These are phyloP conservation scores for Cephus cinctus DNA, from an alignment of 1,140 invertebrate species.

Conservation along the genomic window DNA sequence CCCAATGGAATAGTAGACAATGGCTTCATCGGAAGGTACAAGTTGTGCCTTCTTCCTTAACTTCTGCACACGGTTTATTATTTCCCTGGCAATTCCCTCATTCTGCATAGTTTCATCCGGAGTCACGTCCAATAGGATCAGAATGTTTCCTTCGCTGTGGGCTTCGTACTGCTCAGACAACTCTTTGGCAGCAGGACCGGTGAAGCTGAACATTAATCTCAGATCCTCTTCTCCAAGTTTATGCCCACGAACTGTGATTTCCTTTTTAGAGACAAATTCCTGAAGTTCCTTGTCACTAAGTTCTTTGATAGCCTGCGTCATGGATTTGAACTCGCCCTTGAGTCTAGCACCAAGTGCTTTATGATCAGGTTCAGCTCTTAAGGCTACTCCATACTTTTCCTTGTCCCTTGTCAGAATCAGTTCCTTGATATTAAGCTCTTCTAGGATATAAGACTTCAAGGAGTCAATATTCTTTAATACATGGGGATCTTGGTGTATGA, in stretches of 20 bases:
- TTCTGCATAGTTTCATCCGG: conserved; percentile 87
- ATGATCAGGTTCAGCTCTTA: conserved; percentile 93
- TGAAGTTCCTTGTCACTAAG: conserved; percentile 81
- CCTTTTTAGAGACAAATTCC: conserved; percentile 70
- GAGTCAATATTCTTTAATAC: conserved; percentile 80
- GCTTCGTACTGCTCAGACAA: conserved; percentile 80
- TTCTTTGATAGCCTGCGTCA: conserved; percentile 79
- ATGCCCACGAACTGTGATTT: conserved; percentile 74
- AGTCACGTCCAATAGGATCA: conserved; percentile 75
- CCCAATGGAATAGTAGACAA: conserved; percentile 74
- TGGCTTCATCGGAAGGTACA: conserved; percentile 87
- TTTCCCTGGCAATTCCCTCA: conserved; percentile 90
- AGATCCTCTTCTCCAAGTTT: conserved; percentile 79
- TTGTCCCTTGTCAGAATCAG: conserved; percentile 92
- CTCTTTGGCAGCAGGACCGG: conserved; percentile 58
- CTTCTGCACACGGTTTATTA: conserved; percentile 96
- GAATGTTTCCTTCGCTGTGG: conserved; percentile 84
- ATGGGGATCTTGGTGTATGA: conserved; percentile 84
- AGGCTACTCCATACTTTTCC: conserved; percentile 87
- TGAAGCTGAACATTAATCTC: conserved; percentile 79
- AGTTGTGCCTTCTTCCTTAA: conserved; percentile 94
- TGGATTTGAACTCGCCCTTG: conserved; percentile 87
- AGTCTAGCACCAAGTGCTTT: conserved; percentile 82
- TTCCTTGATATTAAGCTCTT: conserved; percentile 91
- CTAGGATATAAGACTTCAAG: conserved; percentile 84